Evolutionary conservation across 2,888 invertebrate species (phyloP).

Genomic region (Lottia gigantea): DNA sequence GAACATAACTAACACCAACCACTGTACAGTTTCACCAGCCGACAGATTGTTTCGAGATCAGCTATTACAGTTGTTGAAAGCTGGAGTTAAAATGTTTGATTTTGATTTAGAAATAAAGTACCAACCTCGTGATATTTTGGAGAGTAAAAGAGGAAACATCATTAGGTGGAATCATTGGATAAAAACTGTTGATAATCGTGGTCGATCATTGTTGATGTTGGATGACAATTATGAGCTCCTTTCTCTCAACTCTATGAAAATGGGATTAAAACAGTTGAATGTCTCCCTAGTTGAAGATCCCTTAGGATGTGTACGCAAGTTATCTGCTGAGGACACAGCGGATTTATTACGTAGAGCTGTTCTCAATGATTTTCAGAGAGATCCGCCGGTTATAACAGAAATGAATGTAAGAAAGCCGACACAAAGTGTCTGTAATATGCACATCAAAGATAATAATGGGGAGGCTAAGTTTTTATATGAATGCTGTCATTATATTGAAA

Average conservation of each 20-base stretch:
- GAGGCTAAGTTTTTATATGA: slow-evolving; percentile 33
- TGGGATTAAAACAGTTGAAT: slow-evolving; percentile 43
- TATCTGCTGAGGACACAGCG: slow-evolving; percentile 27
- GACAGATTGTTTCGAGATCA: background rate
- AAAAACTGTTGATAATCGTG: slow-evolving; percentile 46
- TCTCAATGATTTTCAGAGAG: slow-evolving; percentile 43
- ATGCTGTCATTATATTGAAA: slow-evolving; percentile 28
- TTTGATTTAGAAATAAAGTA: background rate
- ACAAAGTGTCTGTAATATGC: slow-evolving; percentile 40
- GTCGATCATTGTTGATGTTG: slow-evolving; percentile 51
- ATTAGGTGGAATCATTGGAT: slow-evolving; percentile 39
- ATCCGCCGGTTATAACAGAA: slow-evolving; percentile 21
- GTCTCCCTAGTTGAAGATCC: slow-evolving; percentile 47
- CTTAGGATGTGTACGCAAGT: slow-evolving; percentile 39
- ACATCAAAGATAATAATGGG: slow-evolving; percentile 23
- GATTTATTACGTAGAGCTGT: slow-evolving; percentile 36
- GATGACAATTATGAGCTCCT: slow-evolving; percentile 54
- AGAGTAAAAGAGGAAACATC: background rate
- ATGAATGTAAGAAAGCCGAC: background rate
- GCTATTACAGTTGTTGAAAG: background rate
- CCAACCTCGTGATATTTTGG: background rate
- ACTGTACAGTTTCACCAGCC: background rate
- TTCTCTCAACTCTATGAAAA: slow-evolving; percentile 47
- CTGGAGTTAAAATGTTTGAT: background rate
- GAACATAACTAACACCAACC: background rate